Evolutionary conservation across 2,113 vertebrate species (phyloP).

Genomic region (Sinocyclocheilus maitianheensis): DNA sequence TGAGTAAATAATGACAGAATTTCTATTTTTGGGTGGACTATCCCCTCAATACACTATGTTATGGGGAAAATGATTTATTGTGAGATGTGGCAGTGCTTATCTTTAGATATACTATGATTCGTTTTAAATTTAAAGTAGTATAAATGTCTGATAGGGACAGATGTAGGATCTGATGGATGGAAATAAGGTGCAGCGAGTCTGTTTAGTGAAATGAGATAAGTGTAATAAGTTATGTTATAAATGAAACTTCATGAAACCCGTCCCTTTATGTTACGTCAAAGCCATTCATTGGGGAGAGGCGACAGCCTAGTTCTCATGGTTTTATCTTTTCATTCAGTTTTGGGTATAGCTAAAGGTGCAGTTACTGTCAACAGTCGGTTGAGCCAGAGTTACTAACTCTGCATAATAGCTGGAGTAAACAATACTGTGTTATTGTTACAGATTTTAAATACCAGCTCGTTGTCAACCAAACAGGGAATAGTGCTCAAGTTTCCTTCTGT

Average conservation of each 20-base stretch:
- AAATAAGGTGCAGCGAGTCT: not conserved
- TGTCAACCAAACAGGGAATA: slow-evolving; percentile 58
- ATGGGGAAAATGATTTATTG: not conserved
- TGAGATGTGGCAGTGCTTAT: not conserved
- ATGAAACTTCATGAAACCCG: slow-evolving; percentile 46
- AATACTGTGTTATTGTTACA: slow-evolving; percentile 52
- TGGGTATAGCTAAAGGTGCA: slow-evolving; percentile 59
- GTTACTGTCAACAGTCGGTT: slow-evolving; percentile 61
- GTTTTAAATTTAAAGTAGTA: not conserved
- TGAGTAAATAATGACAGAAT: too few species aligned
- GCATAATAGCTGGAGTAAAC: slow-evolving; percentile 65
- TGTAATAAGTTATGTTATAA: slow-evolving; percentile 21
- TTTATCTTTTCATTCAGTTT: slow-evolving; percentile 68
- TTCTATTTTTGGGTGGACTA: too few species aligned
- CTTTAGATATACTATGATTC: not conserved
- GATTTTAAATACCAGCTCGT: slow-evolving; percentile 61
- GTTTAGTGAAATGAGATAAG: not conserved
- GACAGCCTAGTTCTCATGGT: slow-evolving; percentile 77
- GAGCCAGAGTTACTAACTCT: slow-evolving; percentile 36
- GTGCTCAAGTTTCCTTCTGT: slow-evolving; percentile 47
- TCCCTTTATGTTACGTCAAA: slow-evolving; percentile 61
- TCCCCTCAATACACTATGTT: not conserved
- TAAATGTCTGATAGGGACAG: not conserved
- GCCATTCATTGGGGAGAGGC: slow-evolving; percentile 55
- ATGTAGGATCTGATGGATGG: not conserved